Evolutionary conservation across 1,140 invertebrate species (phyloP).

Genomic region (Pentalonia nigronervosa): DNA sequence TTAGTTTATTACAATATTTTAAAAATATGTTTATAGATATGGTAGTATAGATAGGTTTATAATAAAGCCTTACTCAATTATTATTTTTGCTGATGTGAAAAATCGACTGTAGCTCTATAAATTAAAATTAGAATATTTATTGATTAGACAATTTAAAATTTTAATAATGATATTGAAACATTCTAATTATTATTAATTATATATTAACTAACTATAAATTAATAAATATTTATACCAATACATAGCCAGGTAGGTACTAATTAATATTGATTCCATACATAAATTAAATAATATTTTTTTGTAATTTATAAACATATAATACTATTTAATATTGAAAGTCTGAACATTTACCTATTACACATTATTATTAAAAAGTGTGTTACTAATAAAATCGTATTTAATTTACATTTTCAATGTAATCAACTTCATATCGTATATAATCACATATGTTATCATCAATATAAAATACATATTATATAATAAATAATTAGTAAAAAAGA

Average conservation of each 20-base stretch:
- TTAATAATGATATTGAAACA: not conserved
- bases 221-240: too few relatives aligned
- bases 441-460: not conserved
- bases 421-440: not conserved
- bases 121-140: not conserved
- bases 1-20: not conserved
- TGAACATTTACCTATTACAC: too few relatives aligned
- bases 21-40: not conserved
- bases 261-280: too few relatives aligned
- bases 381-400: not conserved
- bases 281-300: too few relatives aligned
- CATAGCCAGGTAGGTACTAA: too few relatives aligned
- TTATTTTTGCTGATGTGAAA: not conserved
- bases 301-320: too few relatives aligned
- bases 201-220: not conserved
- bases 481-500: too few relatives aligned
- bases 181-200: not conserved
- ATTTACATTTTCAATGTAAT: not conserved
- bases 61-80: not conserved
- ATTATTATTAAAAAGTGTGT: not conserved
- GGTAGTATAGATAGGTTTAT: not conserved
- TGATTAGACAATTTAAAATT: not conserved
- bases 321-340: too few relatives aligned
- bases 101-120: not conserved
- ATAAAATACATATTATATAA: too few relatives aligned